These are phyloP conservation scores for Atethmia centrago DNA, from an alignment of 2,888 invertebrate species.

Conservation along the genomic window DNA sequence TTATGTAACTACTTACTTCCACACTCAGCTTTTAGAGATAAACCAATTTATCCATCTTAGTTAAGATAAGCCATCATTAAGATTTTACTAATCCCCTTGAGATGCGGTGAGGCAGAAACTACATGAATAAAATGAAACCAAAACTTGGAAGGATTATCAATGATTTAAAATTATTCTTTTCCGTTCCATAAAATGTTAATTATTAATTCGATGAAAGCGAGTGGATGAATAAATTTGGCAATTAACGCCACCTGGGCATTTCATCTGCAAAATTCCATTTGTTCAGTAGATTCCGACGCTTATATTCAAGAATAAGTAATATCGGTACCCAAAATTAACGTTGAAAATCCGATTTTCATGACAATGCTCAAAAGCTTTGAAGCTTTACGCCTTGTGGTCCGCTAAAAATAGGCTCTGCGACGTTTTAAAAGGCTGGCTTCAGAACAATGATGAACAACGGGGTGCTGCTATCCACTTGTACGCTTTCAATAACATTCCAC, in stretches of 20 bases:
- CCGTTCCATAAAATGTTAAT: slow-evolving; percentile 27
- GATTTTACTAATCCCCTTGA: slow-evolving; percentile 15
- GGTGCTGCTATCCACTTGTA: slow-evolving; percentile 12
- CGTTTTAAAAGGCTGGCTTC: slow-evolving; percentile 16
- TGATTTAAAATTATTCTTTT: slow-evolving; percentile 24
- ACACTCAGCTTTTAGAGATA: slow-evolving; percentile 32
- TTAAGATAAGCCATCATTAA: slow-evolving; percentile 25
- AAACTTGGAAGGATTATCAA: slow-evolving; percentile 22
- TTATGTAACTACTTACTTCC: neutral
- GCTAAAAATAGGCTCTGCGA: slow-evolving; percentile 36
- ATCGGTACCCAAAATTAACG: slow-evolving; percentile 24
- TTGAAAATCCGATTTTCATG: slow-evolving; percentile 28
- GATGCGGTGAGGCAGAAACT: slow-evolving; percentile 1
- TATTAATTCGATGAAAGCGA: slow-evolving; percentile 41
- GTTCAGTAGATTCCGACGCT: slow-evolving; percentile 20
- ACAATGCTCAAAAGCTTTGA: slow-evolving; percentile 31
- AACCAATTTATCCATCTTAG: slow-evolving; percentile 24
- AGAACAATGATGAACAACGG: slow-evolving; percentile 25
- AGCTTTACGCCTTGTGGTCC: slow-evolving; percentile 20
- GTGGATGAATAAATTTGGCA: slow-evolving; percentile 53
- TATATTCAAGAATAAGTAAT: slow-evolving; percentile 36
- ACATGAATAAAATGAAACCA: neutral
- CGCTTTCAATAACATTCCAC: slow-evolving; percentile 17
- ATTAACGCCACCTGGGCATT: slow-evolving; percentile 48
- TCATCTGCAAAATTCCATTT: slow-evolving; percentile 44